Base-by-base conservation (phyloP, 1,140 invertebrate species). In the Papilio dardanus region DNA sequence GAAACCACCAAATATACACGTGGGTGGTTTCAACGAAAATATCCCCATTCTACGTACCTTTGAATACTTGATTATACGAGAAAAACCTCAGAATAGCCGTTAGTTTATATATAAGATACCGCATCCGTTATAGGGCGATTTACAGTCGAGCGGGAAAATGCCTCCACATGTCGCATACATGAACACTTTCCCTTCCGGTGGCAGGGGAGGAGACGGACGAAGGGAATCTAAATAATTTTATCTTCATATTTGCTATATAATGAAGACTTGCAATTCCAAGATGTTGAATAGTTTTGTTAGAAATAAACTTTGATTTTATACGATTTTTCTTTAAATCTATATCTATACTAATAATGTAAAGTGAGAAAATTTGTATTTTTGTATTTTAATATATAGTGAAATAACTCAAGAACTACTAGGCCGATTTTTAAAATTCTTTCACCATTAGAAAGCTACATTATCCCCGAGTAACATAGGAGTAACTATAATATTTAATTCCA, bases 151-250 rank as follows among this genome's bases (percentile, higher is more conserved):
- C 78, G 68, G 71, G 71, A 81, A 81, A 79, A 79, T 77, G 77
- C 67, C 31, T 19, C 75, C 42, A 62, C 77, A 14, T 62, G 69
- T 71, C 76, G 80, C 76, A 77, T 76, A 67, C 71, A 71, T 76
- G 74, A 76, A 73, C 74, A 75, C 71, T 77, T 75, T 74, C 68
- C 50, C 78, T 79, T 79, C 78, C 78, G 76, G 74, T 46, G 8
- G n/a, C 16, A 42, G 50, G 46, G 58, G 54, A 73, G 76, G 77
- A 79, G 78, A 77, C 75, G 71, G 76, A n/a, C 40, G 40, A n/a
- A 16, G n/a, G 73, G 77, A 80, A 81, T 79, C 80, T 80, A 79
- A 80, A 83, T 81, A 83, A 81, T 82, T 12, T 40, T 68, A 83
- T 83, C 78, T 76, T 65, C 75, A 31, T 75, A 66, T 66, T 30